Evolutionary conservation across 2,888 invertebrate genomes (phyloP), one percentile per base, ranked within the genome.

Genomic region (Stomorhina lunata): DNA sequence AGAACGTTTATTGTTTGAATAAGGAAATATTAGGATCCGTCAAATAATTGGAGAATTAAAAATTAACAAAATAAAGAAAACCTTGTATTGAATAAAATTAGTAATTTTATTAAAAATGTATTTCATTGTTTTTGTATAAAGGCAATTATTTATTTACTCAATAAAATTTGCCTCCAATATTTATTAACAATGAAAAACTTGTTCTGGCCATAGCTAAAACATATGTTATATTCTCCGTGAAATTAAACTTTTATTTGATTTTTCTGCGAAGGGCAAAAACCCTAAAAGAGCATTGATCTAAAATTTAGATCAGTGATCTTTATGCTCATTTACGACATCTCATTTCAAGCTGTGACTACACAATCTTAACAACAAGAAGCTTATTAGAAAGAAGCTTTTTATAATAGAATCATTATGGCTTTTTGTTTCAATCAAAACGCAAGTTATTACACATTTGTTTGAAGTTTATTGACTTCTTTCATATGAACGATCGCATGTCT

Each of bases 261-360:
- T 53, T 53, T 3, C n/a, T 53, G n/a, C n/a, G n/a, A n/a, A 9
- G 4, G 9, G 22, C 22, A 59, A 25, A 37, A 12, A 66, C 25
- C 27, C 10, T 32, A 1, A 32, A 59, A 79, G 79, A 72, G 65
- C 79, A 79, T 32, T 79, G 79, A 79, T 79, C 79, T 79, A 22
- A 2, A n/a, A n/a, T n/a, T n/a, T n/a, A n/a, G n/a, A n/a, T n/a
- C n/a, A n/a, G n/a, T 29, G 12, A 37, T 48, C 12, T 17, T 40
- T 59, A n/a, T 48, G n/a, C n/a, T n/a, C n/a, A 37, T 50, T 22
- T 20, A 15, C 15, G 22, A 4, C 48, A 55, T 55, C 57, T 50
- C 17, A 48, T 17, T 29, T 15, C 7, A 25, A 61, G 29, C 29
- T 32, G 29, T 50, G 50, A 68, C 66, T 66, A 59, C 2, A 45